Percentiles rank a stretch among this genome's conserved stretches.
Conservation (phyloP, 2,113 vertebrate species). For the Rousettus leschenaultii region DNA sequence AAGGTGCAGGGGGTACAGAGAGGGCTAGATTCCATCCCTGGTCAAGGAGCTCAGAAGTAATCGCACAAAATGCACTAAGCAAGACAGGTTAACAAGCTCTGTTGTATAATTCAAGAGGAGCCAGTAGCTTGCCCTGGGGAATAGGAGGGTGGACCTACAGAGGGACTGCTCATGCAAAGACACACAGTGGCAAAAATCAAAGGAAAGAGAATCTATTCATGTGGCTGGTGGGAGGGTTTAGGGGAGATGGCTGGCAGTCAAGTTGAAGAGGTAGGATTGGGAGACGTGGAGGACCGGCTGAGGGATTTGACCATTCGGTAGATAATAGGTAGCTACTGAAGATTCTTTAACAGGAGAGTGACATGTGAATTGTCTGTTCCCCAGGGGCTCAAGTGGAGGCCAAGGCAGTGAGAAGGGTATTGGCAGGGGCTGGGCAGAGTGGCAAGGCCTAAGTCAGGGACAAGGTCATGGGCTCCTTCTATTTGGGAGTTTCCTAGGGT, state of each 20-base stretch:
- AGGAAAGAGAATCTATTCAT: not conserved
- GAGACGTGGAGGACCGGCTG: not conserved
- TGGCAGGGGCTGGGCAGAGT: too few relatives aligned
- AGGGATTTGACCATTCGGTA: not conserved
- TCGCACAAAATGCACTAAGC: not conserved
- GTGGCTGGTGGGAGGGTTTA: too few relatives aligned
- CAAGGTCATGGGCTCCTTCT: too few relatives aligned
- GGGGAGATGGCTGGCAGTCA: not conserved
- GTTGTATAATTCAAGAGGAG: not conserved
- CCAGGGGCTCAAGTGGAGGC: not conserved
- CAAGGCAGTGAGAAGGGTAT: not conserved
- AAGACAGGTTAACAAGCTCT: not conserved
- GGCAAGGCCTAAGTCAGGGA: not conserved
- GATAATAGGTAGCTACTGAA: not conserved
- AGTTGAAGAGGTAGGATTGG: not conserved
- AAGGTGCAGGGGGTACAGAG: not conserved
- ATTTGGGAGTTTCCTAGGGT: not conserved
- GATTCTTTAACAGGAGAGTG: not conserved
- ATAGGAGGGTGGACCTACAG: accelerated
- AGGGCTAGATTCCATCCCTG: too few relatives aligned
- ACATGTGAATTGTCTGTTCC: not conserved
- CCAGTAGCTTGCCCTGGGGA: not conserved
- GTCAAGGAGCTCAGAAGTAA: not conserved
- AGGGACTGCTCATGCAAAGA: not conserved
- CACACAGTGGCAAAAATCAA: not conserved